Evolutionary conservation across 2,888 invertebrate genomes (phyloP).

Genomic region (Nephrotoma appendiculata): DNA sequence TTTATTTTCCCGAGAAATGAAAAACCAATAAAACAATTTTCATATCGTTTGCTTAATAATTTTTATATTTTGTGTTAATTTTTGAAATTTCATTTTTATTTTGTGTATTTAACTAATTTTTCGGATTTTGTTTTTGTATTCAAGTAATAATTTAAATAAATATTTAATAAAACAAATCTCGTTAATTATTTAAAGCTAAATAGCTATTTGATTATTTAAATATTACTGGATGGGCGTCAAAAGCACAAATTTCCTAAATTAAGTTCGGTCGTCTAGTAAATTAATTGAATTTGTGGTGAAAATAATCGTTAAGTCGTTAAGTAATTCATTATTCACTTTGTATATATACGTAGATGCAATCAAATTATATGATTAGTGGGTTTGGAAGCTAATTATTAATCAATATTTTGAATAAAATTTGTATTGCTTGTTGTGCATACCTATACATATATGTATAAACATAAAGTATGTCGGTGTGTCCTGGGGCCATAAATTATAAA

Average conservation of each 20-base stretch:
- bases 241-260: not conserved
- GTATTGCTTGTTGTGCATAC: too few species aligned
- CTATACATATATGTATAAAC: not conserved
- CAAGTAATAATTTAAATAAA: not conserved
- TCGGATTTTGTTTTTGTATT: not conserved
- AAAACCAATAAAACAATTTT: not conserved
- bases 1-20: not conserved
- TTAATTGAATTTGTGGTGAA: not conserved
- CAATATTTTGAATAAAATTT: not conserved
- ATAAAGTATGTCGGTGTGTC: not conserved
- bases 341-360: not conserved
- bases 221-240: not conserved
- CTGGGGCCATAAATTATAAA: not conserved
- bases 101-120: not conserved
- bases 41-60: not conserved
- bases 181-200: not conserved
- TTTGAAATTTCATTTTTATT: not conserved
- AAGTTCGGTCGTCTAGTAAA: not conserved
- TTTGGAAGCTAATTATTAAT: not conserved
- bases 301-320: not conserved
- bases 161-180: not conserved
- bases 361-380: not conserved
- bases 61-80: not conserved
- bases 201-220: not conserved
- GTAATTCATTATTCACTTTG: not conserved